phyloP scores from a whole-genome alignment of 2,113 vertebrate species.

The Ardeotis arabs region DNA sequence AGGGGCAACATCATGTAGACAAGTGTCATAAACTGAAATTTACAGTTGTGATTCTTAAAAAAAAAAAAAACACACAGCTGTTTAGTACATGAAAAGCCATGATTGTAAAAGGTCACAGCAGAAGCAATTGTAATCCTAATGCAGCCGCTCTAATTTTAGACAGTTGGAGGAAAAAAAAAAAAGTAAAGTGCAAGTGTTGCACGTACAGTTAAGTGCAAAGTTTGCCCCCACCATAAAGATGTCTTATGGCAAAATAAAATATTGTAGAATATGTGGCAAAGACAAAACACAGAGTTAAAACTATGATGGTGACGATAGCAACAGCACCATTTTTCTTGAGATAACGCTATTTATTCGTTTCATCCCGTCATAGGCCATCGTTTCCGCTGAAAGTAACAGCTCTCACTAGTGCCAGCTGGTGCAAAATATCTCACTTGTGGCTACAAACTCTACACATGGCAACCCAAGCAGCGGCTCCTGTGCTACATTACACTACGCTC shows the following conservation, averaged over 20 bases:
- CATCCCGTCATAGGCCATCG: not conserved
- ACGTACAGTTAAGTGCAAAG: constrained; percentile 82
- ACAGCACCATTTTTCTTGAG: constrained; percentile 76
- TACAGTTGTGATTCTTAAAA: constrained; percentile 83
- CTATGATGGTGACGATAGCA: constrained; percentile 67
- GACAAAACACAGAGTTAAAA: constrained; percentile 69
- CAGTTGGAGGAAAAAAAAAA: constrained; percentile 72
- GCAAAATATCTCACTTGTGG: not conserved
- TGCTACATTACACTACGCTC: not conserved
- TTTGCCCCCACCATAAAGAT: constrained; percentile 81
- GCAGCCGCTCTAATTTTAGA: constrained; percentile 72
- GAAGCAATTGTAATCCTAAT: constrained; percentile 67
- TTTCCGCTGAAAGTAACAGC: not conserved
- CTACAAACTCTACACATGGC: not conserved
- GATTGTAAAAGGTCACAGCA: constrained; percentile 81
- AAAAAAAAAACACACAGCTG: constrained; percentile 70
- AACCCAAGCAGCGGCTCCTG: not conserved
- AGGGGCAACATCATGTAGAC: constrained; percentile 90
- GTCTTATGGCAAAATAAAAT: constrained; percentile 75
- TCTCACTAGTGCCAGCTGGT: constrained; percentile 40
- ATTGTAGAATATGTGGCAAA: constrained; percentile 75
- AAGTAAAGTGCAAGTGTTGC: constrained; percentile 87
- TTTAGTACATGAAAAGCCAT: constrained; percentile 82
- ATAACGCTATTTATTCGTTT: constrained; percentile 58
- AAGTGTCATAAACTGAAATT: constrained; percentile 83